phyloP scores from a whole-genome alignment of 2,797 vertebrate genomes.

The Spinibarbus caldwelli region DNA sequence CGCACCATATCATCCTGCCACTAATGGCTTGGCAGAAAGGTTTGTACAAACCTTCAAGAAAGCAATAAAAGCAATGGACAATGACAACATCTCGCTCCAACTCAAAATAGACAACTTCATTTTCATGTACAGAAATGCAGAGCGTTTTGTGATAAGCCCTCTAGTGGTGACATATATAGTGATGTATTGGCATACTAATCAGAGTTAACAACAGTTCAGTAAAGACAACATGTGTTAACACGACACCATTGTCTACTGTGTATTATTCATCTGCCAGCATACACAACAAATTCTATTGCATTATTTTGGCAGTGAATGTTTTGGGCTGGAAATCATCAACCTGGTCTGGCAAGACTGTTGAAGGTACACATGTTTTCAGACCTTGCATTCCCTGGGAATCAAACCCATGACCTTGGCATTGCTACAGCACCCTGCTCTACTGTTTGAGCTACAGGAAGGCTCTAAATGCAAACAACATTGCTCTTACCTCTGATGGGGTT shows the following conservation, averaged over 20 bases:
- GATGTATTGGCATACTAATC: too few species aligned
- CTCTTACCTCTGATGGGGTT: constrained; percentile 88
- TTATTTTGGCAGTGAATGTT: not conserved
- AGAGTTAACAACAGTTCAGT: too few species aligned
- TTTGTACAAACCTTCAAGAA: constrained; percentile 46
- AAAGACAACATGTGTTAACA: too few species aligned
- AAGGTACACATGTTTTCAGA: not conserved
- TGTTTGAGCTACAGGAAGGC: not conserved
- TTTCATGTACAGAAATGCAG: too few species aligned
- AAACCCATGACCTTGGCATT: not conserved
- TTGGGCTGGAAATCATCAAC: not conserved
- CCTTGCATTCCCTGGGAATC: not conserved
- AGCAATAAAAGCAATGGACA: constrained; percentile 54
- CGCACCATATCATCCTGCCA: constrained; percentile 20
- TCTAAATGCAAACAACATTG: not conserved
- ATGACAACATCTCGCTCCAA: too few species aligned
- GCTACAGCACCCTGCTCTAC: not conserved
- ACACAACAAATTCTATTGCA: not conserved
- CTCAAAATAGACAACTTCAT: too few species aligned
- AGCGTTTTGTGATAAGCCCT: too few species aligned
- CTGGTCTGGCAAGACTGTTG: not conserved
- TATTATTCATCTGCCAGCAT: too few species aligned
- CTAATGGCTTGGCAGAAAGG: constrained; percentile 47
- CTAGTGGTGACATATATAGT: too few species aligned
- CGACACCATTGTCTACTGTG: too few species aligned